Evolutionary conservation across 2,888 invertebrate genomes (phyloP).

Genomic region (Stratiomys singularior): DNA sequence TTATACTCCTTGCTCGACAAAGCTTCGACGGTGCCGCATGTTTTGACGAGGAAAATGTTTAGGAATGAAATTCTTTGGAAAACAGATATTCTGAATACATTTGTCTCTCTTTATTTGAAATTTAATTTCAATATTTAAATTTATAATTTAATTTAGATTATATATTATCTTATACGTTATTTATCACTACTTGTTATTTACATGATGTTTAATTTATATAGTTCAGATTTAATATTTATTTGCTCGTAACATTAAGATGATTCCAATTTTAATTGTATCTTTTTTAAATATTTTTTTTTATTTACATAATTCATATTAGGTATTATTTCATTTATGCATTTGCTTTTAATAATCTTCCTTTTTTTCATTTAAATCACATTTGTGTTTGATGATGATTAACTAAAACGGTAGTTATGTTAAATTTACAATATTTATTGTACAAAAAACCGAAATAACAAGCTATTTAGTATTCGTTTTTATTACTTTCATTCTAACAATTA

Average conservation of each 20-base stretch:
- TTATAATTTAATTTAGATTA: conserved; percentile 23
- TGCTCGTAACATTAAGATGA: not conserved
- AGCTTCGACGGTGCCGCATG: no score
- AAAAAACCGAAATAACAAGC: conserved; percentile 49
- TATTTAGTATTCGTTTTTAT: conserved; percentile 40
- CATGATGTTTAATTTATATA: conserved; percentile 1
- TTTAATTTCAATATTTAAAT: conserved; percentile 38
- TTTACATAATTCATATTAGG: conserved; percentile 27
- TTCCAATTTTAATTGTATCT: conserved; percentile 42
- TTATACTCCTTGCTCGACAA: no score
- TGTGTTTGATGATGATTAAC: conserved; percentile 51
- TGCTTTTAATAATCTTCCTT: conserved; percentile 34
- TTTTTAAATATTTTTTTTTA: conserved; percentile 40
- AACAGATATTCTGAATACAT: conserved; percentile 40
- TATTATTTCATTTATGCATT: conserved; percentile 45
- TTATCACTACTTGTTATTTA: conserved; percentile 23
- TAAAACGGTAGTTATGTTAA: conserved; percentile 26
- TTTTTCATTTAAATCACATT: conserved; percentile 50
- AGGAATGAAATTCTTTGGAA: conserved; percentile 42
- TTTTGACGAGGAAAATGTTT: conserved; percentile 1
- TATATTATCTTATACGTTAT: conserved; percentile 8
- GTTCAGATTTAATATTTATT: conserved; percentile 11
- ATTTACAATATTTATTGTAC: conserved; percentile 38
- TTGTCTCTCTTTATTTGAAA: conserved; percentile 40
- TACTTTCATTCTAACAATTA: conserved; percentile 36